A percentile compares a stretch with the other conserved stretches of the same genome.
Evolutionary conservation across 2,113 vertebrate species (phyloP).

Genomic region (Trematomus loennbergii): DNA sequence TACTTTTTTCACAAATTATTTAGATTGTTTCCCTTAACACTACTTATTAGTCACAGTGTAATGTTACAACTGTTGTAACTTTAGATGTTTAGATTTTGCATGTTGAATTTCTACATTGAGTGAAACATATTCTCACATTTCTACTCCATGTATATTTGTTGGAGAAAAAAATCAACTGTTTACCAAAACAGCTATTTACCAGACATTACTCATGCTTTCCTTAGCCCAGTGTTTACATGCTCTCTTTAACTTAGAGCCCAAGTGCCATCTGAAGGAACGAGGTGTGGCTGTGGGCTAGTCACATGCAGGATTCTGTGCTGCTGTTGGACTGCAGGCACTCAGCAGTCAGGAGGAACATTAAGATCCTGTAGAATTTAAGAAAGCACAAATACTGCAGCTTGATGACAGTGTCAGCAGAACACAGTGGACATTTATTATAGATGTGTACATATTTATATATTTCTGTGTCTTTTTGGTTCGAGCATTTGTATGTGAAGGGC

Average conservation of each 20-base stretch:
- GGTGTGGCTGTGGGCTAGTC: constrained; percentile 33
- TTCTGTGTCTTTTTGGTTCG: constrained; percentile 17
- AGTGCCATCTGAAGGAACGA: constrained; percentile 53
- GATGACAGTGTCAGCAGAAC: background rate
- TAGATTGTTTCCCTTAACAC: background rate
- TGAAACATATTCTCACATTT: constrained; percentile 12
- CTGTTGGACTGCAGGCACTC: background rate
- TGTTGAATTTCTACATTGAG: constrained; percentile 22
- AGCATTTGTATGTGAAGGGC: constrained; percentile 4
- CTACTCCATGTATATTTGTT: background rate
- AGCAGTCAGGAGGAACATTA: background rate
- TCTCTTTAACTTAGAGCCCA: constrained; percentile 38
- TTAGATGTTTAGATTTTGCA: constrained; percentile 16
- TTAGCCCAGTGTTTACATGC: constrained; percentile 53
- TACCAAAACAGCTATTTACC: background rate
- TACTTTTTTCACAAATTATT: background rate
- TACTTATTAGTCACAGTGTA: background rate
- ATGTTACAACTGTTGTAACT: background rate
- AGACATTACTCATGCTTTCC: constrained; percentile 14
- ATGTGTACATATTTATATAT: constrained; percentile 35
- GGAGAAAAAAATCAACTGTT: background rate
- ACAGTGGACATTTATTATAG: background rate
- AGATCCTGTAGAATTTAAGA: background rate
- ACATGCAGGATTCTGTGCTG: background rate
- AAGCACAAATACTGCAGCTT: constrained; percentile 50